Base-by-base conservation (phyloP, 2,113 vertebrate species). In the Pterophyllum scalare region DNA sequence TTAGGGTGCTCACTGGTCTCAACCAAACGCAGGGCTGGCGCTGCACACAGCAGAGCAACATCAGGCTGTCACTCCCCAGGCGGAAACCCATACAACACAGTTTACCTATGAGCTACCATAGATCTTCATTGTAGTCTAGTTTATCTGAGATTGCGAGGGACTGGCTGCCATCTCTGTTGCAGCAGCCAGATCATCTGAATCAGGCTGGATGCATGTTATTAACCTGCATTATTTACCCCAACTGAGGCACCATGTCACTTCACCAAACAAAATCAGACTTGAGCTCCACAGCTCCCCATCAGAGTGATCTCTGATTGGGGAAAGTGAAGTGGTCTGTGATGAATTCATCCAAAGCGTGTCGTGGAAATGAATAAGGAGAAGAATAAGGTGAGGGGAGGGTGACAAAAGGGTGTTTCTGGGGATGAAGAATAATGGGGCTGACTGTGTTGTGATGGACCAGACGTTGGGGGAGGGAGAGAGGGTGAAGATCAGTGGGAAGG, bases 281-380 rank as follows among this genome's bases (percentile, higher is more conserved):
- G 72, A 80, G 76, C 84, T 8, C 38, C 24, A 12, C 57, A 3
- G 33, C 78, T 33, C 52, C 26, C 59, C n/a, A 7, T 87, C 76
- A 28, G n/a, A 67, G 43, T 5, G 4, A 59, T 19, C 43, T 79
- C 58, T 77, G 88, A 77, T 79, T 79, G 82, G 75, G 83, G 31
- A 77, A 76, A 59, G 70, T 19, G 52, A 83, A 89, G 75, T 17
- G 38, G 61, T 58, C 81, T 56, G 56, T 75, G 79, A 92, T 90
- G 85, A 89, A 93, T 89, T 90, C 60, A 49, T 65, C 81, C 64
- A 79, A 88, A 90, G 85, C 75, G 74, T 74, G 79, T 75, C 67
- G 59, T 52, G 59, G 59, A 84, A 89, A 91, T 88, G 80, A 90
- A 86, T 82, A 84, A 88, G 22, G 64, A 81, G 56, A 74, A 67